phyloP scores from a whole-genome alignment of 2,113 vertebrate genomes.

The Ranitomeya imitator region DNA sequence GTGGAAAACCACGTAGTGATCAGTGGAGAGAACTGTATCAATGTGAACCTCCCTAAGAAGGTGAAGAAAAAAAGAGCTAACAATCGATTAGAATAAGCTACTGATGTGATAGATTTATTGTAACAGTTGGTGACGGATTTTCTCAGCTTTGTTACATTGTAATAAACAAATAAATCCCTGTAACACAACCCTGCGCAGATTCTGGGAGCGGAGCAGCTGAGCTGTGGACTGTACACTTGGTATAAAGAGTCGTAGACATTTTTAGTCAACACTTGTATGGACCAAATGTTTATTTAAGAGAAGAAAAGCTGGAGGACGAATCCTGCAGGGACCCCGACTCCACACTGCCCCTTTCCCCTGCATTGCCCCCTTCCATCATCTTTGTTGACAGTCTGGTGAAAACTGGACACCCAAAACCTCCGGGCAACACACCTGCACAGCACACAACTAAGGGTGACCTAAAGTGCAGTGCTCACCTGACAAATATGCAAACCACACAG shows the following conservation, averaged over 20 bases:
- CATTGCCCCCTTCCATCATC: neutral
- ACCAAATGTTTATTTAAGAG: slow-evolving; percentile 2
- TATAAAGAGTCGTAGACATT: neutral
- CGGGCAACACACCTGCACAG: neutral
- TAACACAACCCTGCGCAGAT: neutral
- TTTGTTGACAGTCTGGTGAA: neutral
- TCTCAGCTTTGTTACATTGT: neutral
- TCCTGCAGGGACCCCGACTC: neutral
- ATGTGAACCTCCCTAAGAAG: too few relatives aligned
- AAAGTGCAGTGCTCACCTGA: neutral
- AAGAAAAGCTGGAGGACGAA: neutral
- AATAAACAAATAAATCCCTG: neutral
- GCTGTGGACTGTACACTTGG: neutral
- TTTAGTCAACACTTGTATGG: neutral
- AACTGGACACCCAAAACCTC: slow-evolving; percentile 10
- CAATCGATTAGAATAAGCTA: neutral
- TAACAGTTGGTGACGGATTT: too few relatives aligned
- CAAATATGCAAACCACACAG: neutral
- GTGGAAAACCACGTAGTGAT: too few relatives aligned
- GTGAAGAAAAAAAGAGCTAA: neutral
- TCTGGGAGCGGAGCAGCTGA: neutral
- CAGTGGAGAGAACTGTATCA: too few relatives aligned
- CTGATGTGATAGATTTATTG: too few relatives aligned
- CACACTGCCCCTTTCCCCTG: neutral
- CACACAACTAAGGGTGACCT: neutral